Percentiles rank a stretch among this genome's conserved stretches.
phyloP scores from a whole-genome alignment of 2,888 invertebrate genomes.

The Leucoptera coffeella region DNA sequence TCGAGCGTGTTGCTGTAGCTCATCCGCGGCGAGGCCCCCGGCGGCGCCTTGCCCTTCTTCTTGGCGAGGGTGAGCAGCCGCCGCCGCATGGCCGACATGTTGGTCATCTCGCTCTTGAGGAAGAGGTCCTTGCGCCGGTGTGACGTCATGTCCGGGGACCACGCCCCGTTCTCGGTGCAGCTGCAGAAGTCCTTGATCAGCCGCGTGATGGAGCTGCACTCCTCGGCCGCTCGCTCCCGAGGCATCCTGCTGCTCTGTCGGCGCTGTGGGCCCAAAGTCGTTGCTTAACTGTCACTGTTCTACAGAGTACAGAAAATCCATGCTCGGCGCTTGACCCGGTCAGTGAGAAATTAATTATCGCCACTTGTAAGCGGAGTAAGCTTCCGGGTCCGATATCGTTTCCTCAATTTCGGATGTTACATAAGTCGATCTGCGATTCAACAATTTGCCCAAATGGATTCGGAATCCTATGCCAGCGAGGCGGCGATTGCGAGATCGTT shows the following conservation, averaged over 20 bases:
- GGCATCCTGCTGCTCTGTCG: constrained; percentile 24
- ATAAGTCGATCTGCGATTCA: too few species aligned
- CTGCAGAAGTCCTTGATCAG: constrained; percentile 44
- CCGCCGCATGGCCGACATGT: constrained; percentile 39
- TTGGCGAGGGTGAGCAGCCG: constrained; percentile 37
- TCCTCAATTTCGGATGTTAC: too few species aligned
- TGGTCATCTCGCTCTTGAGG: constrained; percentile 37
- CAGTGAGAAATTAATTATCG: too few species aligned
- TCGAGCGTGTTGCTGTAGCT: constrained; percentile 13
- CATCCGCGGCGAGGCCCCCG: constrained; percentile 23
- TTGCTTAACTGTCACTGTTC: constrained; percentile 35
- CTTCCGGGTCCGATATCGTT: too few species aligned
- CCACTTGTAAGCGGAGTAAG: too few species aligned
- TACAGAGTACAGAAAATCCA: constrained; percentile 12
- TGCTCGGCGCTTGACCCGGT: too few species aligned
- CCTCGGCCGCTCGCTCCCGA: constrained; percentile 26
- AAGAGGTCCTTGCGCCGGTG: constrained; percentile 31
- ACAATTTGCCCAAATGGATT: too few species aligned
- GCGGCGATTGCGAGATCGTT: too few species aligned
- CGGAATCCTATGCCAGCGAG: too few species aligned
- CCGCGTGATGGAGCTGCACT: constrained; percentile 38
- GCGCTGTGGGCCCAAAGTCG: constrained; percentile 9
- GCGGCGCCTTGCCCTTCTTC: constrained; percentile 19
- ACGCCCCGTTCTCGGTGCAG: constrained; percentile 43
- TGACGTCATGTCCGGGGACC: constrained; percentile 45